Evolutionary conservation across 2,888 invertebrate species (phyloP).

Genomic region (Xestoiulus laeticollis): DNA sequence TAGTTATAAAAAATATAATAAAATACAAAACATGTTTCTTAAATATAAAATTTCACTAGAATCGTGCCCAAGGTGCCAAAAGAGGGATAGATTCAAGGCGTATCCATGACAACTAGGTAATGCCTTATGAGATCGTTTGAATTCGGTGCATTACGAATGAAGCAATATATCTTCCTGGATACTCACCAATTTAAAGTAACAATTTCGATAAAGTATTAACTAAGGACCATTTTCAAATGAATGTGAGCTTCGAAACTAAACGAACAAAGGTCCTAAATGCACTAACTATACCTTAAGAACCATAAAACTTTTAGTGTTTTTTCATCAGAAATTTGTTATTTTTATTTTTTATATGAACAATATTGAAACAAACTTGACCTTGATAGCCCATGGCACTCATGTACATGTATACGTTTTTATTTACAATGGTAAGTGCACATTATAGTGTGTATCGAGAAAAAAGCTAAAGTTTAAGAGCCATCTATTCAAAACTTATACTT

Average conservation of each 20-base stretch:
- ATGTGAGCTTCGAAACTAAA: too few species aligned
- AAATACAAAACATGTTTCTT: neutral
- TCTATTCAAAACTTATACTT: neutral
- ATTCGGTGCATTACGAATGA: neutral
- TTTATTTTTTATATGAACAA: too few species aligned
- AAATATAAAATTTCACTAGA: neutral
- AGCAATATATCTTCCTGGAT: neutral
- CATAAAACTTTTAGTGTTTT: too few species aligned
- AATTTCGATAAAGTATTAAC: too few species aligned
- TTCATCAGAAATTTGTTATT: too few species aligned
- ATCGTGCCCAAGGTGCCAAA: constrained; percentile 1
- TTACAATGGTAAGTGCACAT: neutral
- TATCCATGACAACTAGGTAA: neutral
- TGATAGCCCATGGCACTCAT: too few species aligned
- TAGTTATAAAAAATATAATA: neutral
- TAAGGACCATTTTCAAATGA: too few species aligned
- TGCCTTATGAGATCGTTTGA: neutral
- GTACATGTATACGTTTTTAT: neutral
- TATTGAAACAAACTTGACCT: too few species aligned
- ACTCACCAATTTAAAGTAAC: too few species aligned
- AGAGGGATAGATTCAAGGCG: neutral
- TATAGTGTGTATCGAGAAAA: neutral
- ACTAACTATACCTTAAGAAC: too few species aligned
- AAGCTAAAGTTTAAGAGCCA: neutral
- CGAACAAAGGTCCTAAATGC: too few species aligned